Conservation (phyloP, 2,113 vertebrate genomes). For the Tiliqua scincoides region DNA sequence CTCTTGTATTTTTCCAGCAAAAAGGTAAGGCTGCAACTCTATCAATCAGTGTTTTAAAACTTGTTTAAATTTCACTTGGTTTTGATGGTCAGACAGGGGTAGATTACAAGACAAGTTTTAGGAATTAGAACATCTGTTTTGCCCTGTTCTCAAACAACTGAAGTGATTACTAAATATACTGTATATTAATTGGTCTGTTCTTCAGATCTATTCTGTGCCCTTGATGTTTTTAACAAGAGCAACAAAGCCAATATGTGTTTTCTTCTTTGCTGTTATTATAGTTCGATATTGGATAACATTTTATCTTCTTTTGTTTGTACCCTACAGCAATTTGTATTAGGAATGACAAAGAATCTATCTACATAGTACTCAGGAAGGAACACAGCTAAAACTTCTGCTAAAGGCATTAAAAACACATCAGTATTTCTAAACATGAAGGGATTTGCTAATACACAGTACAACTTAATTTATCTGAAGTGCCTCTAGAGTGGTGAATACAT, state of each 20-base stretch:
- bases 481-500: not conserved
- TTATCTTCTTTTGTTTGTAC: not conserved
- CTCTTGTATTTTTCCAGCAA: no score
- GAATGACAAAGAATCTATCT: not conserved
- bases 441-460: not conserved
- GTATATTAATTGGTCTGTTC: not conserved
- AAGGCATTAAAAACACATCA: not conserved
- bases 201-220: not conserved
- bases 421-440: not conserved
- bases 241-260: not conserved
- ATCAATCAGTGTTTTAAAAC: not conserved
- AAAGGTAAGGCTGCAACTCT: no score
- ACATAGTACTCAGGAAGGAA: not conserved
- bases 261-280: not conserved
- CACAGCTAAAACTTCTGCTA: not conserved
- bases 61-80: not conserved
- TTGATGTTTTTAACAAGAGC: not conserved
- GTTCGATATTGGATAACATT: no score
- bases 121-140: not conserved
- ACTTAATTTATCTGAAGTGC: not conserved
- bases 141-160: not conserved
- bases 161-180: not conserved
- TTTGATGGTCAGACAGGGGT: not conserved
- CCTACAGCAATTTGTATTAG: not conserved
- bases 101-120: not conserved